phyloP scores from a whole-genome alignment of 2,888 invertebrate species.

The Scaptomyza flava region DNA sequence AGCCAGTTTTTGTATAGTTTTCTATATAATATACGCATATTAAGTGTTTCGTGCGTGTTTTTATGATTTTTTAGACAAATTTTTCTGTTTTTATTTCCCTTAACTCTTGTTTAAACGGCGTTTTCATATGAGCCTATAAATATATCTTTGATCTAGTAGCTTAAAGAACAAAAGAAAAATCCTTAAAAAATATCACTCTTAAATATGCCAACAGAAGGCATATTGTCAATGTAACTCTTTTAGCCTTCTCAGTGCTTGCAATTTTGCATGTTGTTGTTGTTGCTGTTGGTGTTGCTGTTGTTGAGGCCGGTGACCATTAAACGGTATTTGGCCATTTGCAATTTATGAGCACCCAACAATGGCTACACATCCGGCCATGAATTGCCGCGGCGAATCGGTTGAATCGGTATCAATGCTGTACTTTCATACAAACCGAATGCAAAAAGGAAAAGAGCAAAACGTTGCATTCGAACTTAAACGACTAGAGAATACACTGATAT shows the following conservation, averaged over 20 bases:
- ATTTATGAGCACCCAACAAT: constrained; percentile 77
- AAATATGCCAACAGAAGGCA: not conserved
- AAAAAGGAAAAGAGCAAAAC: not conserved
- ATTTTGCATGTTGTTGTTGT: constrained; percentile 19
- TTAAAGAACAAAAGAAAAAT: not conserved
- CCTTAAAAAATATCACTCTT: not conserved
- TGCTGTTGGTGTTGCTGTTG: constrained; percentile 29
- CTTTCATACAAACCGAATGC: not conserved
- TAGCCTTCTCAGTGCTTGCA: constrained; percentile 17
- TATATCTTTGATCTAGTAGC: too few species aligned
- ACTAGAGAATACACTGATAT: not conserved
- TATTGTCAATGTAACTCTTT: constrained; percentile 27
- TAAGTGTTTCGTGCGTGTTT: too few species aligned
- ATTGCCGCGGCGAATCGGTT: constrained; percentile 24
- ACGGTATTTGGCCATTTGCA: constrained; percentile 81
- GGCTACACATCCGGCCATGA: constrained; percentile 59
- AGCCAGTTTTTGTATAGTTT: too few species aligned
- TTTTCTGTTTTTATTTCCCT: too few species aligned
- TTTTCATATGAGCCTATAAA: too few species aligned
- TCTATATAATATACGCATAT: too few species aligned
- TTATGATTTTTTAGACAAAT: too few species aligned
- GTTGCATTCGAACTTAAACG: not conserved
- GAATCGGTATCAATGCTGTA: constrained; percentile 14
- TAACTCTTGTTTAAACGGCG: too few species aligned
- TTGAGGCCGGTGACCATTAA: constrained; percentile 73